Evolutionary conservation across 2,888 invertebrate species (phyloP), one percentile per base, ranked within the genome.

Genomic region (Macrophya annulata): DNA sequence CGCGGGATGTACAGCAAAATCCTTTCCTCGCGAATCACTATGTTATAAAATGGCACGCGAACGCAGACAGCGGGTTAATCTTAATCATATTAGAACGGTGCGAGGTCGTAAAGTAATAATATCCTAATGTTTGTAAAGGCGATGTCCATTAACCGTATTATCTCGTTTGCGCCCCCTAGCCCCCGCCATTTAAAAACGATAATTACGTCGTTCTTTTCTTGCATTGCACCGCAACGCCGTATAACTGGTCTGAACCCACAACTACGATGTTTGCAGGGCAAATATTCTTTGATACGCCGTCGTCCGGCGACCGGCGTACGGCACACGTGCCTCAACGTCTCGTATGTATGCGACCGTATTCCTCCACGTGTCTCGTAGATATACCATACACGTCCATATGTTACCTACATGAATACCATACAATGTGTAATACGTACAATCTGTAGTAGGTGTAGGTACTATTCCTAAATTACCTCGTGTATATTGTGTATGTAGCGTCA

Each of bases 261-360:
- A 37, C 90, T 88, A 90, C 89, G 88, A 88, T 91, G 91, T 91
- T 91, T 90, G 91, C 91, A 91, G 88, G 92, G 91, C 87, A 91
- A 91, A 91, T 91, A 91, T 91, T 88, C 91, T 91, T 91, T 91
- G 91, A 91, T 91, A 91, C 88, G 91, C 90, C 91, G 91, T 91
- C 91, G 59, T 62, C 62, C 43, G 72, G 21, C 72, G 68, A 15
- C 31, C 68, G 72, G 65, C 65, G 90, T 90, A 89, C 90, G 89
- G 88, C 90, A 91, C 91, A 91, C 92, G 92, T 90, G 83, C 68
- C 68, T 83, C 45, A 62, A 31, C 45, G 83, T 68, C 68, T 31
- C 77, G 77, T 55, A 55, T 48, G 55, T 51, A 55, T 48, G 77
- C 77, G 55, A 55, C 45, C 45, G 43, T 74, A 74, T 74, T 25